Conservation (phyloP, 2,888 invertebrate genomes). For the Iphiclides podalirius region DNA sequence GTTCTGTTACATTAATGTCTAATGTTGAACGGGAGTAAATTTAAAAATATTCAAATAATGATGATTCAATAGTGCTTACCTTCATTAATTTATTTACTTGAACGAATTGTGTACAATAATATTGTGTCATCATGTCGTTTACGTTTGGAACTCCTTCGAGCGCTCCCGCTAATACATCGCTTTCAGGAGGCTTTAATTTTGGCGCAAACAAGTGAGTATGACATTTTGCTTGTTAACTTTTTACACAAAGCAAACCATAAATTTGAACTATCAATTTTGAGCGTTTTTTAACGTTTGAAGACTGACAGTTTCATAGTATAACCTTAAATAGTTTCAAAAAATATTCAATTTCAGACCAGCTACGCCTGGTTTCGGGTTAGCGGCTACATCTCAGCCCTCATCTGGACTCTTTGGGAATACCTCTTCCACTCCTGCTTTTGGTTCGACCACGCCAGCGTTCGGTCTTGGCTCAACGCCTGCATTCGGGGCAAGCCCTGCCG, state of each 20-base stretch:
- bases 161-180: conserved; percentile 65
- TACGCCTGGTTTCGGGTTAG: conserved; percentile 54
- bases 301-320: conserved; percentile 26
- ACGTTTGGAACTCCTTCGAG: conserved; percentile 71
- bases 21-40: not conserved
- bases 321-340: conserved; percentile 32
- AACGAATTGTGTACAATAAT: not conserved
- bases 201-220: conserved; percentile 67
- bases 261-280: conserved; percentile 32
- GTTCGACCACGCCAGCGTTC: conserved; percentile 39
- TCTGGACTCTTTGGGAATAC: conserved; percentile 58
- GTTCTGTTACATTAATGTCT: no score
- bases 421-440: conserved; percentile 37
- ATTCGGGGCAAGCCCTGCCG: conserved; percentile 33
- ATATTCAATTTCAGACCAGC: conserved; percentile 48
- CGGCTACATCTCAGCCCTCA: conserved; percentile 50
- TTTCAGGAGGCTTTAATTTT: conserved; percentile 66
- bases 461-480: conserved; percentile 29
- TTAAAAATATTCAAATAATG: not conserved
- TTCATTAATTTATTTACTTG: not conserved
- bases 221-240: conserved; percentile 9
- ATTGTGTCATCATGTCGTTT: conserved; percentile 54
- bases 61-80: no score
- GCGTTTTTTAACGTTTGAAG: conserved; percentile 22
- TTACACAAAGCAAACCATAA: conserved; percentile 6